Percentiles rank a stretch among this genome's conserved stretches.
Conservation (phyloP, 2,797 vertebrate genomes). For the Capromys pilorides region DNA sequence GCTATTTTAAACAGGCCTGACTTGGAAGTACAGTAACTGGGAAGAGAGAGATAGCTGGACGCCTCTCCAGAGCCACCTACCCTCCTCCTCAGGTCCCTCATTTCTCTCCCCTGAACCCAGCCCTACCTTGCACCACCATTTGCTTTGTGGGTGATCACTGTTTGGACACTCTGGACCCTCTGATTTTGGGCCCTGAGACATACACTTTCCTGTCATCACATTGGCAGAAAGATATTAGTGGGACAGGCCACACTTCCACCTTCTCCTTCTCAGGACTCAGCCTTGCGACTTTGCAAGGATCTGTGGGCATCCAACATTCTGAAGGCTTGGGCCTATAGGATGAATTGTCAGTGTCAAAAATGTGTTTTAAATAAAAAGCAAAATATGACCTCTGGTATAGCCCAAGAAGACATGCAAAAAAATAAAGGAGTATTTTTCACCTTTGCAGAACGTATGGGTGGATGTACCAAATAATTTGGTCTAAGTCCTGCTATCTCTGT, state of each 20-base stretch:
- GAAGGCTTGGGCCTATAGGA: not conserved
- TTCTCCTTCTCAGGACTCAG: not conserved
- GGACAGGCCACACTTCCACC: not conserved
- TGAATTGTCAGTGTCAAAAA: not conserved
- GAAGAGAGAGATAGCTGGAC: not conserved
- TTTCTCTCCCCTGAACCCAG: not conserved
- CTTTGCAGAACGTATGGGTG: not conserved
- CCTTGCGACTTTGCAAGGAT: not conserved
- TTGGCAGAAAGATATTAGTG: not conserved
- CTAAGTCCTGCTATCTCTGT: not conserved
- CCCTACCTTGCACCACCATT: not conserved
- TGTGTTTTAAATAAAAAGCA: slow-evolving; percentile 42
- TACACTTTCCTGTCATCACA: not conserved
- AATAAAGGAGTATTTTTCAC: not conserved
- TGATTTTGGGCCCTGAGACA: not conserved
- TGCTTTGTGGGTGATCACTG: not conserved
- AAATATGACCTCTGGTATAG: not conserved
- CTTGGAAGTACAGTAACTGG: not conserved
- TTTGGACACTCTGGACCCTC: not conserved
- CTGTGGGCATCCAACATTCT: not conserved
- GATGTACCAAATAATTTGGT: slow-evolving; percentile 3
- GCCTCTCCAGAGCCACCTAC: not conserved
- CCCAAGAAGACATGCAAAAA: not conserved
- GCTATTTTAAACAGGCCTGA: slow-evolving; percentile 5
- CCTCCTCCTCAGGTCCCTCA: not conserved